A percentile compares a stretch with the other conserved stretches of the same genome.
phyloP scores from a whole-genome alignment of 1,140 invertebrate species.

The Drosophila dunni region DNA sequence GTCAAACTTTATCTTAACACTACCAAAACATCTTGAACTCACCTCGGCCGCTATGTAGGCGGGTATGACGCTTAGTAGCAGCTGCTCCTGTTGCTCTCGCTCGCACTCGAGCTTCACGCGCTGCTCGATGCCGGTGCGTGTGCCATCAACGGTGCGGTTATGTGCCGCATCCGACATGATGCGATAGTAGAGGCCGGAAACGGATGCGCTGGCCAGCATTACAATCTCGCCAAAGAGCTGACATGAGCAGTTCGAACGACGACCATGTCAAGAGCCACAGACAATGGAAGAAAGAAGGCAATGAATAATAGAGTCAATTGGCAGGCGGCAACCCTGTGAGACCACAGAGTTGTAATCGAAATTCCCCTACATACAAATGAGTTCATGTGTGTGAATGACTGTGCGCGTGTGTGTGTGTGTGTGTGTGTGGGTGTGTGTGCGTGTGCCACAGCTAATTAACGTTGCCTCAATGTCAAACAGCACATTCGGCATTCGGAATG shows the following conservation, averaged over 20 bases:
- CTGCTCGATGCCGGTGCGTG: conserved; percentile 95
- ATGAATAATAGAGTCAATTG: conserved; percentile 53
- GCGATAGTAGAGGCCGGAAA: conserved; percentile 94
- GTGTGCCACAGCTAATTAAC: conserved; percentile 49
- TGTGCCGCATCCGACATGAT: conserved; percentile 94
- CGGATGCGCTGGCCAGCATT: conserved; percentile 90
- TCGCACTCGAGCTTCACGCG: conserved; percentile 96
- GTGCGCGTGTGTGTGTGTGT: too few relatives aligned
- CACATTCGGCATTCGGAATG: not conserved
- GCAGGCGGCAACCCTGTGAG: conserved; percentile 10
- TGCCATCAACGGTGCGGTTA: conserved; percentile 93
- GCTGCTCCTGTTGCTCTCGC: conserved; percentile 95
- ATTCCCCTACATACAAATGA: conserved; percentile 31
- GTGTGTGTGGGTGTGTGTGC: not conserved
- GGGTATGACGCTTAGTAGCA: conserved; percentile 96
- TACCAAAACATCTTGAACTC: conserved; percentile 3
- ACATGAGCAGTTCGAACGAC: conserved; percentile 26
- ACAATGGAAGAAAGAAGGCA: not conserved
- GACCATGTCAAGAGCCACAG: conserved; percentile 1
- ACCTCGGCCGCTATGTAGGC: conserved; percentile 88
- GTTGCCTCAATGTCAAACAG: conserved; percentile 27
- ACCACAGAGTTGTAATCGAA: conserved; percentile 38
- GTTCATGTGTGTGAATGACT: too few relatives aligned
- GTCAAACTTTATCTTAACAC: not conserved
- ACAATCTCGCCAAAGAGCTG: conserved; percentile 91